Evolutionary conservation across 1,140 invertebrate genomes (phyloP).

Genomic region (Argopecten irradians): DNA sequence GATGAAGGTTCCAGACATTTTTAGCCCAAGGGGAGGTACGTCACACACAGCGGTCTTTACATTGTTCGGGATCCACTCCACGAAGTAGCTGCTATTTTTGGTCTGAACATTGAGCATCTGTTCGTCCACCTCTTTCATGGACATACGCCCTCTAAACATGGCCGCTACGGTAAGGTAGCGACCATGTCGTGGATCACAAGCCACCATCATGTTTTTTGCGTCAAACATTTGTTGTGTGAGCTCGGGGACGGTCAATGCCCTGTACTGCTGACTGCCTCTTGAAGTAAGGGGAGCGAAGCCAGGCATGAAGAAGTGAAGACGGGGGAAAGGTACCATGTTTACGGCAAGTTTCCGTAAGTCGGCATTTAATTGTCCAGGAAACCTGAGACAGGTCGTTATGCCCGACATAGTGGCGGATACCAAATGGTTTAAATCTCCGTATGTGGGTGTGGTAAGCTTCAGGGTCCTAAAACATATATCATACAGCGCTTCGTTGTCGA

Average conservation of each 20-base stretch:
- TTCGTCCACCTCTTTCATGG: slow-evolving; percentile 74
- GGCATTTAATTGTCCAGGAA: slow-evolving; percentile 86
- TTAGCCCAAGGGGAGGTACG: slow-evolving; percentile 91
- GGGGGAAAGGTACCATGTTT: slow-evolving; percentile 85
- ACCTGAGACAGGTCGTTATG: slow-evolving; percentile 86
- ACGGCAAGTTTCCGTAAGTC: slow-evolving; percentile 89
- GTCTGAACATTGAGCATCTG: slow-evolving; percentile 81
- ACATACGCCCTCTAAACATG: slow-evolving; percentile 87
- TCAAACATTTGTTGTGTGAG: slow-evolving; percentile 84
- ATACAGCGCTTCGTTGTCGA: slow-evolving; percentile 75
- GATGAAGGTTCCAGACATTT: slow-evolving; percentile 91
- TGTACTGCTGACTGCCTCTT: slow-evolving; percentile 77
- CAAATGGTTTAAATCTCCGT: slow-evolving; percentile 62
- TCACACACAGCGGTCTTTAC: slow-evolving; percentile 90
- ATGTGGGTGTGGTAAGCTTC: slow-evolving; percentile 84
- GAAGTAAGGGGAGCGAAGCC: slow-evolving; percentile 85
- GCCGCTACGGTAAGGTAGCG: slow-evolving; percentile 86
- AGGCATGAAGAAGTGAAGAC: slow-evolving; percentile 88
- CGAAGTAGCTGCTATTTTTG: slow-evolving; percentile 88
- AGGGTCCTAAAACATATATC: slow-evolving; percentile 80
- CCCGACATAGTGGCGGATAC: slow-evolving; percentile 88
- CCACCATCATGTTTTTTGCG: slow-evolving; percentile 86
- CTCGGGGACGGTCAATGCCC: slow-evolving; percentile 78
- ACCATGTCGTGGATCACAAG: slow-evolving; percentile 83
- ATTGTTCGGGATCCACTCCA: slow-evolving; percentile 84